Base-by-base conservation (phyloP, 2,113 vertebrate genomes). In the Vanacampus margaritifer region DNA sequence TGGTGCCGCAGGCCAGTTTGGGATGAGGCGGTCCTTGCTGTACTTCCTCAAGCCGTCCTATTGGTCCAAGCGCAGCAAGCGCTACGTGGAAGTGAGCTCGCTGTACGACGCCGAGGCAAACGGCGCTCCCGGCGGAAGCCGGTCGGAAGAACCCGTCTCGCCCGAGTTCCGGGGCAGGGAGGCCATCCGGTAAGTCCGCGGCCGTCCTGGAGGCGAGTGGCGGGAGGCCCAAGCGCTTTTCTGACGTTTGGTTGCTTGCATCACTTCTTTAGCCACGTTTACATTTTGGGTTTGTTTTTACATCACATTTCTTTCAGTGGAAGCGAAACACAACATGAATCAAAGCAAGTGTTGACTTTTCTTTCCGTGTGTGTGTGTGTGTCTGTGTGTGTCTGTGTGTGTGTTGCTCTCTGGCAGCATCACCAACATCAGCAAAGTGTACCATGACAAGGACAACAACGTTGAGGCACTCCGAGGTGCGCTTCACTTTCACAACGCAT, bases 31-130 rank as follows among this genome's bases (percentile, higher is more conserved):
- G 35, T 86, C 94, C 1, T 81, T 93, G 1, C 67, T 98, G 2
- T 99, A 95, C 89, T 98, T 99, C 79, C 80, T 98, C 87, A 94
- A 96, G 74, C 95, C 96, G 0, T 96, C 96, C 0, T 99, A 98
- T 80, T 99, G 97, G 97, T 94, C 93, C n/a, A 96, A 93, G 77
- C 92, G 5, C 74, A 89, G 91, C 6, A 93, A 90, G 72, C 95
- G 92, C 41, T 98, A 98, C 73, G 91, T 91, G 23, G 95, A 97
- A 76, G 80, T 99, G n/a, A 93, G 84, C 75, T 89, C 91, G 0
- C 77, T 86, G 17, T 95, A 93, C 0, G 95, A 96, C 65, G 79
- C 90, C 7, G 94, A 92, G 63, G 1, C 89, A 68, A 95, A 94
- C 0, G 93, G 93, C 35, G 84, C 81, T 21, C 54, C 92, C 1